Percentiles rank a stretch among this genome's conserved stretches.
Conservation (phyloP, 2,113 vertebrate genomes). For the Anthoscopus minutus region DNA sequence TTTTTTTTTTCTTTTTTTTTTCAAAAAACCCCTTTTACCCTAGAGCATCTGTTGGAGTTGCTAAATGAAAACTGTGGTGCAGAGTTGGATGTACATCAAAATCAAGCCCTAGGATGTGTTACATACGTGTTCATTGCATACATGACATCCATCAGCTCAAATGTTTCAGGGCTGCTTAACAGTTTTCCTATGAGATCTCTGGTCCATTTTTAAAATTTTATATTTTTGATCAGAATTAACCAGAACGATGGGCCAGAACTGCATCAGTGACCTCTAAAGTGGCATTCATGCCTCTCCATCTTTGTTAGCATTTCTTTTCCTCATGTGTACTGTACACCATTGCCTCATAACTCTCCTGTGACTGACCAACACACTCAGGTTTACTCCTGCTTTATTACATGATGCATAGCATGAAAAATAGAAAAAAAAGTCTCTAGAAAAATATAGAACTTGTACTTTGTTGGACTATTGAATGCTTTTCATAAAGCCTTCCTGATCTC, state of each 20-base stretch:
- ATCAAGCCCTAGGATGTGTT: neutral
- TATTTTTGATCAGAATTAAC: neutral
- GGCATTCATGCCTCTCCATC: neutral
- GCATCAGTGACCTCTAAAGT: neutral
- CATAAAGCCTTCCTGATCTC: neutral
- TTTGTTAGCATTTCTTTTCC: neutral
- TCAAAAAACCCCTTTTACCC: neutral
- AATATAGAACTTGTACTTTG: neutral
- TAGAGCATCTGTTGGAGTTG: neutral
- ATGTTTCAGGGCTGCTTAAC: neutral
- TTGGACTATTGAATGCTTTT: neutral
- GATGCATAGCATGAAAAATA: neutral
- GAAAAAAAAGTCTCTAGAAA: neutral
- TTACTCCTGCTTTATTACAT: neutral
- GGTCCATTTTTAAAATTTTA: neutral
- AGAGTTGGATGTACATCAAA: neutral
- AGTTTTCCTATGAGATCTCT: neutral
- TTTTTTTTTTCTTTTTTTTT: too few relatives aligned
- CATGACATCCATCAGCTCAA: neutral
- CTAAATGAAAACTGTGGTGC: neutral
- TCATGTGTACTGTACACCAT: rapidly evolving
- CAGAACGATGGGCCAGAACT: neutral
- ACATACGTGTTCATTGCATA: neutral
- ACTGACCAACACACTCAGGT: neutral
- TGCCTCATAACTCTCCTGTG: neutral